Conservation (phyloP, 2,113 vertebrate species). For the Sitta europaea region DNA sequence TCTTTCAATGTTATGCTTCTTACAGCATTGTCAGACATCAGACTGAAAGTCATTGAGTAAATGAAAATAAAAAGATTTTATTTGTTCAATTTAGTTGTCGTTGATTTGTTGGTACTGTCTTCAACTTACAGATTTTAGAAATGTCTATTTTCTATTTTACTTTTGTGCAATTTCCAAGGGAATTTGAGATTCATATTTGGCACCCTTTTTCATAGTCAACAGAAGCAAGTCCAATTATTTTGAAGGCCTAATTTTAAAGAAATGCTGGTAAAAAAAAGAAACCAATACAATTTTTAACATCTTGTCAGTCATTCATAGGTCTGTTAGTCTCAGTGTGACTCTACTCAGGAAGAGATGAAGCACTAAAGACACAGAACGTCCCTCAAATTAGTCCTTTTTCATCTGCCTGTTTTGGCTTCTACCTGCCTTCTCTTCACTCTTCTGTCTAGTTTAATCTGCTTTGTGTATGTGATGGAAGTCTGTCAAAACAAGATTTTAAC, state of each 20-base stretch:
- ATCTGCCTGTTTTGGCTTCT: not conserved
- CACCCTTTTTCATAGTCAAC: not conserved
- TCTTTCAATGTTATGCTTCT: not conserved
- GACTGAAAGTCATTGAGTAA: not conserved
- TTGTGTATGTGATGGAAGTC: not conserved
- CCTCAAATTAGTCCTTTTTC: not conserved
- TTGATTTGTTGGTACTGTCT: not conserved
- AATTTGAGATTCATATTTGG: not conserved
- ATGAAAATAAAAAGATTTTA: not conserved
- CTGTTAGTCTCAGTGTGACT: not conserved
- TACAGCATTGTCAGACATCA: not conserved
- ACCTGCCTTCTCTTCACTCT: not conserved
- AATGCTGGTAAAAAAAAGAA: not conserved
- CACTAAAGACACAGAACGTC: not conserved
- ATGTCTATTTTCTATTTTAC: not conserved
- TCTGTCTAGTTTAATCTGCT: not conserved
- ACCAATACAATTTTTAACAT: not conserved
- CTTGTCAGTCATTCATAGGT: not conserved
- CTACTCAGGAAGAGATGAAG: not conserved
- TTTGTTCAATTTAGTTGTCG: not conserved
- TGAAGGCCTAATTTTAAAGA: not conserved
- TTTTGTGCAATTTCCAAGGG: not conserved
- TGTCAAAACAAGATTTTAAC: not conserved
- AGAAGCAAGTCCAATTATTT: not conserved
- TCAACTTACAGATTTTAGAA: not conserved